These are phyloP conservation scores for Epinephelus cyanopodus DNA, from an alignment of 2,113 vertebrate species.

Conservation along the genomic window DNA sequence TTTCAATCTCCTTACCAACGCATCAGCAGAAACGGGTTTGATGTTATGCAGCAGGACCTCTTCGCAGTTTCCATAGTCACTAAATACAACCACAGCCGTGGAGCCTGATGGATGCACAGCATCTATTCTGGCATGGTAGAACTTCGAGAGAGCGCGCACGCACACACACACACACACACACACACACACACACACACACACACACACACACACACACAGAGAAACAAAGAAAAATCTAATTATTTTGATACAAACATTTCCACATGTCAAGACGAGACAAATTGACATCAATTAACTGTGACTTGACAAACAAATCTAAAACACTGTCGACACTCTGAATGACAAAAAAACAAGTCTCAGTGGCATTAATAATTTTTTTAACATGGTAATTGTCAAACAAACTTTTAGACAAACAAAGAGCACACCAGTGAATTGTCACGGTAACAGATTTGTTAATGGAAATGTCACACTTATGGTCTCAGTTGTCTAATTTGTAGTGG, in stretches of 20 bases:
- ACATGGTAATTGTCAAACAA: background rate
- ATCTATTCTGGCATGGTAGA: slow-evolving; percentile 96
- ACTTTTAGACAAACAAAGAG: background rate
- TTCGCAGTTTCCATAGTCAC: slow-evolving; percentile 98
- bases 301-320: slow-evolving; percentile 23
- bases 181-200: background rate
- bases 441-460: background rate
- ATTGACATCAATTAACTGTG: background rate
- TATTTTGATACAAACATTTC: slow-evolving; percentile 26
- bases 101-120: slow-evolving; percentile 96
- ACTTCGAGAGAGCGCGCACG: slow-evolving; percentile 80
- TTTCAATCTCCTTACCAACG: slow-evolving; percentile 87
- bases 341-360: slow-evolving; percentile 5
- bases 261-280: background rate
- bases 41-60: slow-evolving; percentile 97
- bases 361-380: background rate
- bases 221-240: background rate
- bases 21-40: slow-evolving; percentile 90
- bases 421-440: background rate
- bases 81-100: slow-evolving; percentile 97
- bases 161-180: background rate
- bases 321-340: background rate
- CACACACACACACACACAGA: no score
- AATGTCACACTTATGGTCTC: background rate
- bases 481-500: background rate